A percentile compares a stretch with the other conserved stretches of the same genome.
Evolutionary conservation across 2,888 invertebrate species (phyloP).

Genomic region (Nomada hirtipes): DNA sequence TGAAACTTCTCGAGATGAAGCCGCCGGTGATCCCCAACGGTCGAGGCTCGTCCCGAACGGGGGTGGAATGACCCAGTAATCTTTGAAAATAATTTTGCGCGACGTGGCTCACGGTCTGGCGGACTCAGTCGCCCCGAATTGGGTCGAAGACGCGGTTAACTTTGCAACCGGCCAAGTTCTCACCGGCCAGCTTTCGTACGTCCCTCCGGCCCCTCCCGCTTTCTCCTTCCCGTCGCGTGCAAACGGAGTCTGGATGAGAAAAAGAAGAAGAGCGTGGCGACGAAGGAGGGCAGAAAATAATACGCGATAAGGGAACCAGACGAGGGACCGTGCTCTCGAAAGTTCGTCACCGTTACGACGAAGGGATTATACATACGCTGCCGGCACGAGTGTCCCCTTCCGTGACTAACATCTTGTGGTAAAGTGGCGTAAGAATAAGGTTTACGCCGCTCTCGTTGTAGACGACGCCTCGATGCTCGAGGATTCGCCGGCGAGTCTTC

Average conservation of each 20-base stretch:
- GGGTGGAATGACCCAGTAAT: slow-evolving; percentile 32
- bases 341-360: slow-evolving; percentile 67
- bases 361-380: slow-evolving; percentile 70
- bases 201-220: slow-evolving; percentile 6
- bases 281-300: slow-evolving; percentile 36
- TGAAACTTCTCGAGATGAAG: slow-evolving; percentile 16
- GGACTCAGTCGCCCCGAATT: slow-evolving; percentile 41
- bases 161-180: slow-evolving; percentile 44
- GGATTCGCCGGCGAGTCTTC: slow-evolving; percentile 71
- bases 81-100: slow-evolving; percentile 54
- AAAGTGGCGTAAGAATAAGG: slow-evolving; percentile 84
- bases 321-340: slow-evolving; percentile 62
- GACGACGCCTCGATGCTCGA: slow-evolving; percentile 73
- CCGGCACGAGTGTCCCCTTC: slow-evolving; percentile 69
- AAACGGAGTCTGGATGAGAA: slow-evolving; percentile 24
- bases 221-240: slow-evolving; percentile 3
- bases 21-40: neutral
- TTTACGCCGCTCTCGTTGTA: slow-evolving; percentile 77
- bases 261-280: slow-evolving; percentile 5
- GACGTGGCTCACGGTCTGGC: slow-evolving; percentile 22
- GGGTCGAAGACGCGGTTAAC: slow-evolving; percentile 51
- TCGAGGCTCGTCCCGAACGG: neutral
- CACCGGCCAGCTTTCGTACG: slow-evolving; percentile 10
- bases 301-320: slow-evolving; percentile 56
- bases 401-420: slow-evolving; percentile 80